Base-by-base conservation (phyloP, 2,888 invertebrate genomes). In the Acleris emargana region DNA sequence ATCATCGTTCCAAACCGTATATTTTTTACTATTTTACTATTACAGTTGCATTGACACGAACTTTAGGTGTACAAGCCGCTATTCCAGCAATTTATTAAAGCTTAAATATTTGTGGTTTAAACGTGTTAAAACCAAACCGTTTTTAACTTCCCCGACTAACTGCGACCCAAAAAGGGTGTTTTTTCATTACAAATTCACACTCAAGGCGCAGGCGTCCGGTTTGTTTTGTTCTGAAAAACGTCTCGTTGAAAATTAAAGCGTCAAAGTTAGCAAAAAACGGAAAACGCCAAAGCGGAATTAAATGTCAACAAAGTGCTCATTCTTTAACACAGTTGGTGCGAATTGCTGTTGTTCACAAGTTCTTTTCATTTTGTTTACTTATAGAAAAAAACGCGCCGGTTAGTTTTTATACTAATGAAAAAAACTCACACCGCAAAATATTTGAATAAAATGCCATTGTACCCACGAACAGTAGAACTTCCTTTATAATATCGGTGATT, bases 301-400 rank as follows among this genome's bases (percentile, higher is more conserved):
- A 64, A 64, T 50, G 59, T 64, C 64, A 64, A 64, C 59, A 64
- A 59, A 59, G 64, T 64, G 59, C 59, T 64, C 51, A 60, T 64
- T 60, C 55, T 55, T 50, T 59, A 50, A 54, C 59, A 64, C 59
- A 64, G 64, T 64, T 60, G 64, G 50, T 42, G 59, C n/a, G 59
- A 55, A 64, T 64, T 42, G 54, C 59, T 60, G 49, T 64, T 64
- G 64, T 64, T 64, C 59, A 59, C 54, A 42, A 50, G 43, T 64
- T 60, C 51, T 50, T 64, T 64, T 25, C 25, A 32, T 16, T 42
- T 20, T 50, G 54, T 55, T 59, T 55, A 60, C 55, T 54, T 55
- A 60, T 55, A 59, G 50, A 54, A 50, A 62, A 16, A n/a, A 43
- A 43, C 6, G 43, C 43, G 16, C n/a, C 5, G 43, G n/a, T 43